Conservation (phyloP, 1,140 invertebrate species). For the Cydia amplana region DNA sequence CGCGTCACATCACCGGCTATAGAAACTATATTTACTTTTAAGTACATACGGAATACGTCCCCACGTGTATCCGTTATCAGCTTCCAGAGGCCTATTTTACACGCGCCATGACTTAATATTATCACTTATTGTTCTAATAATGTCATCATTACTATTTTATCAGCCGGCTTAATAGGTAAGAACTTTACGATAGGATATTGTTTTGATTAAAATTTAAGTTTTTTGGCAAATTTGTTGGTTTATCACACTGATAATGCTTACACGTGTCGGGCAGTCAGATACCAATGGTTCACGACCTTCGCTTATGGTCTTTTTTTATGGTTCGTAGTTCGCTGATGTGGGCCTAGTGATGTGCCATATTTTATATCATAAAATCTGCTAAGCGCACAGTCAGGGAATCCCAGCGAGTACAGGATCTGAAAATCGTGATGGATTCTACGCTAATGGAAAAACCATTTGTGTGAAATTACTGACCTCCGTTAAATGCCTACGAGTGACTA, state of each 20-base stretch:
- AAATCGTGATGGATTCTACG: not conserved
- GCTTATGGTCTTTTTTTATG: not conserved
- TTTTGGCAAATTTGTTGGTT: slow-evolving; percentile 16
- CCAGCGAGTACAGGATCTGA: not conserved
- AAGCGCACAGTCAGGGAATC: slow-evolving; percentile 2
- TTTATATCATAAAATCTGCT: slow-evolving; percentile 21
- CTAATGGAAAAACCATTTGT: not conserved
- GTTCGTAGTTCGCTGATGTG: not conserved
- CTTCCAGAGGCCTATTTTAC: slow-evolving; percentile 24
- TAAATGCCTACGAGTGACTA: not conserved
- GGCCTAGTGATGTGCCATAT: slow-evolving; percentile 10
- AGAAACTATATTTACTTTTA: slow-evolving; percentile 3
- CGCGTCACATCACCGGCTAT: not conserved
- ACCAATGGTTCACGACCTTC: not conserved
- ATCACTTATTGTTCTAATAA: slow-evolving; percentile 29
- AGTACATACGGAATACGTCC: slow-evolving; percentile 1
- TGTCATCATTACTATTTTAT: slow-evolving; percentile 8
- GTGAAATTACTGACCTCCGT: not conserved
- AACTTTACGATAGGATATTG: not conserved
- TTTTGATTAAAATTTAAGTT: slow-evolving; percentile 2
- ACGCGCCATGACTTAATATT: not conserved
- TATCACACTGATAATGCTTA: slow-evolving; percentile 10
- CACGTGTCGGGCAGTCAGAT: slow-evolving; percentile 18
- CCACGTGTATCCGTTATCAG: slow-evolving; percentile 30
- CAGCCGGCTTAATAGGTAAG: not conserved